Conservation (phyloP, 1,140 invertebrate genomes). For the Epicauta chinensis region DNA sequence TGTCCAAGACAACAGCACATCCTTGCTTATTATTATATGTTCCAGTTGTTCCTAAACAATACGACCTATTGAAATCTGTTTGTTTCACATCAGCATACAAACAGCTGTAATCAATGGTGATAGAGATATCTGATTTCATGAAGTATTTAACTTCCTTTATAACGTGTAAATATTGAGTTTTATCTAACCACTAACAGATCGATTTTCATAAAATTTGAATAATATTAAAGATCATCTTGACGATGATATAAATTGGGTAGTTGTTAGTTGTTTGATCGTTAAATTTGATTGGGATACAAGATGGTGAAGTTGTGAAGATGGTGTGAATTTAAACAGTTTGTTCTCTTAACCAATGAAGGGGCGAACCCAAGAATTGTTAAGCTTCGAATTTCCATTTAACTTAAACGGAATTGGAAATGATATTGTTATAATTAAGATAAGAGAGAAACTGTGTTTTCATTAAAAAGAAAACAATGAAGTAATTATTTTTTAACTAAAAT, state of each 20-base stretch:
- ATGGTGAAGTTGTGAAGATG: neutral
- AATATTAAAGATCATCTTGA: no score
- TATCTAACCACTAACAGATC: no score
- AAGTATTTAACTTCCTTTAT: no score
- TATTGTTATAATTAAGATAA: neutral
- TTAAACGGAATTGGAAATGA: neutral
- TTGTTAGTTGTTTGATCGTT: neutral
- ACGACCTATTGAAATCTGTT: no score
- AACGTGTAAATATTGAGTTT: no score
- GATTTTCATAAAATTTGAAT: no score
- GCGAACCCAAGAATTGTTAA: no score
- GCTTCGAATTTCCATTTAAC: neutral
- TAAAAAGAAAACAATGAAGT: neutral
- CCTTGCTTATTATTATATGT: slow-evolving; percentile 12
- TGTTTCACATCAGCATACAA: no score
- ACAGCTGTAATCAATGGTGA: no score
- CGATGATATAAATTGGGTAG: neutral
- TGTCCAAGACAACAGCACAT: slow-evolving; percentile 6
- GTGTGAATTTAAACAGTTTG: neutral
- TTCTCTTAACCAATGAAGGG: no score
- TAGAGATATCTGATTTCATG: no score
- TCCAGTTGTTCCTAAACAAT: slow-evolving; percentile 4
- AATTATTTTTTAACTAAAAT: no score
- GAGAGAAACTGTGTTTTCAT: neutral
- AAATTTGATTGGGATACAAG: neutral